Evolutionary conservation across 2,113 vertebrate species (phyloP), one percentile per base, ranked within the genome.

Genomic region (Grammomys dolichurus): DNA sequence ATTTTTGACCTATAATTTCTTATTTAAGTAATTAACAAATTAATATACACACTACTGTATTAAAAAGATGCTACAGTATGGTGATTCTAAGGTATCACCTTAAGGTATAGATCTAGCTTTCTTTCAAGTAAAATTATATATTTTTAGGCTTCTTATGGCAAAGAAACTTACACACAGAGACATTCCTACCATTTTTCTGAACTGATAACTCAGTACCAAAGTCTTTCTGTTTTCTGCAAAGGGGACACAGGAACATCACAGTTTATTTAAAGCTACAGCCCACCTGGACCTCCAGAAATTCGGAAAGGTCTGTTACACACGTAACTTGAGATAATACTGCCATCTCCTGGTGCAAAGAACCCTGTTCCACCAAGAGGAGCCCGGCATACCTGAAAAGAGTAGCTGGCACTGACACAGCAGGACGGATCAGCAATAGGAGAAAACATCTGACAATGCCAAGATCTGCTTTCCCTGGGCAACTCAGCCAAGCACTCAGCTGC

Each of bases 291-390:
- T 73, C 36, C 2, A 33, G 46, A 12, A 28, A 90, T 92, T 89
- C 28, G 3, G 36, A 67, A 81, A 94, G 24, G 95, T 85, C 87
- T 40, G 51, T 5, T 72, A 75, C 9, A 9, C 10, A 67, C 48
- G 51, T 56, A 80, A 82, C 80, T 96, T 36, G 48, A 75, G 88
- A 63, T 90, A 63, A 46, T 96, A 91, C 96, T 96, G 98, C 98
- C 98, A 92, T 87, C 98, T 98, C 95, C 78, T 96, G 98, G 97
- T 80, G 67, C 82, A 95, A 95, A 3, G 51, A 90, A 89, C 33
- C 10, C 60, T 63, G 26, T 31, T 96, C 40, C 36, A 89, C 77
- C 90, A 72, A 75, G 46, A 43, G 94, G 43, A 96, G 85, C 87
- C 51, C 26, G 90, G 33, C 70, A 86, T 5, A 60, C 80, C 81